Conservation (phyloP, 2,888 invertebrate species). For the Conomelus anceps region DNA sequence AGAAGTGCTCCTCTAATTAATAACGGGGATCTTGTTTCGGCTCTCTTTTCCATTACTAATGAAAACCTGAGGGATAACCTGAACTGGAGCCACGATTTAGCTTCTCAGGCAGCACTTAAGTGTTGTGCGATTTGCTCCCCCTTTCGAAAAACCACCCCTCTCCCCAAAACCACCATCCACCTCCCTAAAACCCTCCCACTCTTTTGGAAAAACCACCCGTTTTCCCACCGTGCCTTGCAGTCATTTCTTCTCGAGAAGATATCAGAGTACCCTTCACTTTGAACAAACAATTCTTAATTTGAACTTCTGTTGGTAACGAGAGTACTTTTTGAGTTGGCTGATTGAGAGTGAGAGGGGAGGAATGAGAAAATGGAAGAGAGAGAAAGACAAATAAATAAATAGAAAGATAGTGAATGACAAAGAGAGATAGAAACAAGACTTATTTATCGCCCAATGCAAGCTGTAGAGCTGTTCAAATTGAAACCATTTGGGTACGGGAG, state of each 20-base stretch:
- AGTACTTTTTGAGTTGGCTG: neutral
- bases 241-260: neutral
- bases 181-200: neutral
- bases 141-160: neutral
- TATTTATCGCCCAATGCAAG: too few species aligned
- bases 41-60: neutral
- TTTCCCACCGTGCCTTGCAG: neutral
- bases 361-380: neutral
- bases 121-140: neutral
- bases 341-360: neutral
- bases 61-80: neutral
- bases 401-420: neutral
- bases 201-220: neutral
- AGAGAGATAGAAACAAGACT: too few species aligned
- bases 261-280: neutral
- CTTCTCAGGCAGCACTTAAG: neutral
- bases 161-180: neutral
- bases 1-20: neutral
- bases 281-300: neutral
- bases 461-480: too few species aligned
- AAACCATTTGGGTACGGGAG: too few species aligned
- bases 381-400: neutral
- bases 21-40: neutral
- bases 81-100: neutral
- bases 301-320: neutral